phyloP scores from a whole-genome alignment of 64 coral and sea anemone species.

The Porites lutea region DNA sequence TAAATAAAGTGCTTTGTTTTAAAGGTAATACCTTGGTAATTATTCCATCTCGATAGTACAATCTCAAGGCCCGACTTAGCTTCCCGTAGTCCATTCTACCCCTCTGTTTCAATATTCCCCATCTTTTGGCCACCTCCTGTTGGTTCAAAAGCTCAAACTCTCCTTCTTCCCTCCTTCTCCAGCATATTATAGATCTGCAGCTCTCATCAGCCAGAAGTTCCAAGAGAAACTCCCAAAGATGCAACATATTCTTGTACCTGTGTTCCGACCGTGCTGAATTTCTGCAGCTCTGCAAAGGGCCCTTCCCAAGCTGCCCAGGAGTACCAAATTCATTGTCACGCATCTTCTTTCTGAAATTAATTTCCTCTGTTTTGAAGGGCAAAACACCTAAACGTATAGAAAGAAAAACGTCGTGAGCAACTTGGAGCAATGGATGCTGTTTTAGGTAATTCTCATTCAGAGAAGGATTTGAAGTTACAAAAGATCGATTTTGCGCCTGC shows the following conservation, averaged over 20 bases:
- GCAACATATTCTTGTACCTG: constrained; percentile 40
- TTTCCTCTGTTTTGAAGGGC: too few species aligned
- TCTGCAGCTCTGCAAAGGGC: not conserved
- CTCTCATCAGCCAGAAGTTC: constrained; percentile 58
- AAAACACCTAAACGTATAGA: too few species aligned
- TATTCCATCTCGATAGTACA: constrained; percentile 70
- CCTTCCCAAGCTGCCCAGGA: not conserved
- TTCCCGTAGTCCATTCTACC: constrained; percentile 68
- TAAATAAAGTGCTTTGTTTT: too few species aligned
- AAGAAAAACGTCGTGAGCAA: too few species aligned
- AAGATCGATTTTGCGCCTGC: too few species aligned
- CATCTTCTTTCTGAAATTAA: not conserved
- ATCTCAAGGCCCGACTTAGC: constrained; percentile 54
- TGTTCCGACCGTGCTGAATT: not conserved
- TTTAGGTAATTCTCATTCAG: too few species aligned
- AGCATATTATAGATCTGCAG: constrained; percentile 49
- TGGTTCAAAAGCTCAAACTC: constrained; percentile 62
- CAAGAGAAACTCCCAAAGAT: constrained; percentile 69
- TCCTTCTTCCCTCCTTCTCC: constrained; percentile 47
- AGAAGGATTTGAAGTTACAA: too few species aligned
- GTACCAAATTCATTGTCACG: not conserved
- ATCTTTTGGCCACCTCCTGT: constrained; percentile 64
- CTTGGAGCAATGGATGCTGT: too few species aligned
- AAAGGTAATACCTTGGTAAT: constrained; percentile 49
- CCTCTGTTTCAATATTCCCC: constrained; percentile 42